Evolutionary conservation across 2,113 vertebrate species (phyloP), one percentile per base, ranked within the genome.

Genomic region (Cololabis saira): DNA sequence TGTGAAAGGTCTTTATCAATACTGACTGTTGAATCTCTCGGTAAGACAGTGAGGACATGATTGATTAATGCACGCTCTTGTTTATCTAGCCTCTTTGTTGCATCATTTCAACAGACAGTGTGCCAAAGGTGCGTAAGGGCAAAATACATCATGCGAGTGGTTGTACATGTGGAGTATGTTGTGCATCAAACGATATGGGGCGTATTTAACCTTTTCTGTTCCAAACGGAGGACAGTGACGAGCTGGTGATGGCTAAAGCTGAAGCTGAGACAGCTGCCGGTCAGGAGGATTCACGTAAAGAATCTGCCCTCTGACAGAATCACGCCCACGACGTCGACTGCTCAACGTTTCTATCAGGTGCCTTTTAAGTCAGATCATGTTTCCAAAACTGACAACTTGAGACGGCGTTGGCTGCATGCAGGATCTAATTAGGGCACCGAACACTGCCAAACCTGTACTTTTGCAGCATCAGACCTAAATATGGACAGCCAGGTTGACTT

Each of bases 81-180:
- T 80, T 77, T 76, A 56, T 71, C 51, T 72, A 6, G 59, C 68
- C 27, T 68, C 14, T 76, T 50, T 50, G 24, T 64, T 67, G 66
- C 58, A 52, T 40, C 21, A 12, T 67, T 27, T 80, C 50, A 61
- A 44, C 45, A 43, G 63, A 68, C 60, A 54, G 27, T 4, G 9
- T 3, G 2, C 49, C 43, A 71, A 19, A 18, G 16, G 15, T 58
- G 50, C 17, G 40, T 53, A 51, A 43, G 14, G 27, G n/a, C 8
- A 30, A 14, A 24, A 24, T 30, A 27, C 12, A 41, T 30, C 22
- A 9, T 37, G 33, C 10, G 2, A 37, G 33, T 37, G 33, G 33
- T 7, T 37, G 33, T 37, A 37, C 6, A 37, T 7, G 33, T 37
- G 10, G 10, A 37, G 33, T 37, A 37, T 37, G 10, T 37, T 30